Conservation (phyloP, 2,113 vertebrate genomes). For the Clarias gariepinus region DNA sequence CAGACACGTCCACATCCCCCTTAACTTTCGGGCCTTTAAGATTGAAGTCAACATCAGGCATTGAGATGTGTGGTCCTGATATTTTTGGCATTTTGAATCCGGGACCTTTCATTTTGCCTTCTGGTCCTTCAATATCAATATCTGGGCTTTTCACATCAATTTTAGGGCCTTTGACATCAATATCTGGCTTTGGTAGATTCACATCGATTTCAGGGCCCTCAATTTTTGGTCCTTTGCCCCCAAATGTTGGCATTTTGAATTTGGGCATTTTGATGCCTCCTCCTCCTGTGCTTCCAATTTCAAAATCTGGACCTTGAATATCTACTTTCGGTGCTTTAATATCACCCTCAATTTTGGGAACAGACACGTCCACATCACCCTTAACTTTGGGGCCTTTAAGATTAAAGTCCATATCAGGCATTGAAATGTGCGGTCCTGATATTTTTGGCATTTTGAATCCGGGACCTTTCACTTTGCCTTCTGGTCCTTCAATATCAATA, state of each 20-base stretch:
- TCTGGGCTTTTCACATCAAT: conserved; percentile 52
- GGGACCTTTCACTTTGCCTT: conserved; percentile 51
- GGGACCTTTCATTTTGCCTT: conserved; percentile 49
- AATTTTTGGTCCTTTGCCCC: neutral
- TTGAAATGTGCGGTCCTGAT: conserved; percentile 21
- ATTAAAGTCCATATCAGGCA: conserved; percentile 31
- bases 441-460: conserved; percentile 36
- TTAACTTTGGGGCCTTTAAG: conserved; percentile 24
- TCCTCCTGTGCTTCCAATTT: too few species aligned
- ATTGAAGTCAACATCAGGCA: conserved; percentile 62
- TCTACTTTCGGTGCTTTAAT: too few species aligned
- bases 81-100: conserved; percentile 73
- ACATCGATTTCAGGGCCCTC: conserved; percentile 23
- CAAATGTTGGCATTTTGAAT: conserved; percentile 27
- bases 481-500: conserved; percentile 42
- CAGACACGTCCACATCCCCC: conserved; percentile 15
- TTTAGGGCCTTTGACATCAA: neutral
- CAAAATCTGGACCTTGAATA: neutral
- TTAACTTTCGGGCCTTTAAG: conserved; percentile 58
- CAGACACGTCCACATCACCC: too few species aligned
- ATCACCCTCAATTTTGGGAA: too few species aligned
- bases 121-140: conserved; percentile 53
- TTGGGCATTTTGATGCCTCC: conserved; percentile 19
- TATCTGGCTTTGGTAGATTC: neutral
- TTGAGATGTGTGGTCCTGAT: conserved; percentile 62